phyloP scores from a whole-genome alignment of 2,797 vertebrate genomes.

The Otus scops region DNA sequence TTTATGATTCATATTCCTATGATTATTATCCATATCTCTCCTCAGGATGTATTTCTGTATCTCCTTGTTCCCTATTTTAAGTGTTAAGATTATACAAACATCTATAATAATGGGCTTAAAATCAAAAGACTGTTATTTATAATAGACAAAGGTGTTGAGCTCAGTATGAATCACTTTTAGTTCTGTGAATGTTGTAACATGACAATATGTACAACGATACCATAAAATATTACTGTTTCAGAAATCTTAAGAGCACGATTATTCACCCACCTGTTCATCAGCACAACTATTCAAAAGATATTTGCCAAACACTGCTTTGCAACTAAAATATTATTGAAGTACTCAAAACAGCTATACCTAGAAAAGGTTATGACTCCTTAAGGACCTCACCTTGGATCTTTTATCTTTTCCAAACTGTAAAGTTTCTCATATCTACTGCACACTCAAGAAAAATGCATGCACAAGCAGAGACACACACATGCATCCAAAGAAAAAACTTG shows the following conservation, averaged over 20 bases:
- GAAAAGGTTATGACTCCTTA: neutral
- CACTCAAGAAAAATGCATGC: neutral
- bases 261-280: neutral
- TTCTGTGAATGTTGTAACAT: neutral
- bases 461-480: rapidly evolving
- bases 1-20: neutral
- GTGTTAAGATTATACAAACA: neutral
- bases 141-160: neutral
- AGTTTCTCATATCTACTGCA: neutral
- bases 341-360: neutral
- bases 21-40: neutral
- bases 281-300: neutral
- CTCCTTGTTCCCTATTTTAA: neutral
- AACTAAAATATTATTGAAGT: neutral
- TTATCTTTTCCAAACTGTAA: neutral
- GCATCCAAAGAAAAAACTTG: neutral
- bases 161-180: neutral
- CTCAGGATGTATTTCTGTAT: neutral
- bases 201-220: neutral
- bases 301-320: neutral
- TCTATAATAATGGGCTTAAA: neutral
- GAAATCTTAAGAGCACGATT: neutral
- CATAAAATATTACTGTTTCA: neutral
- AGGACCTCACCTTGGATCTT: neutral
- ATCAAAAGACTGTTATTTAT: neutral